A percentile compares a stretch with the other conserved stretches of the same genome.
Evolutionary conservation across 2,113 vertebrate genomes (phyloP).

Genomic region (Pelobates fuscus): DNA sequence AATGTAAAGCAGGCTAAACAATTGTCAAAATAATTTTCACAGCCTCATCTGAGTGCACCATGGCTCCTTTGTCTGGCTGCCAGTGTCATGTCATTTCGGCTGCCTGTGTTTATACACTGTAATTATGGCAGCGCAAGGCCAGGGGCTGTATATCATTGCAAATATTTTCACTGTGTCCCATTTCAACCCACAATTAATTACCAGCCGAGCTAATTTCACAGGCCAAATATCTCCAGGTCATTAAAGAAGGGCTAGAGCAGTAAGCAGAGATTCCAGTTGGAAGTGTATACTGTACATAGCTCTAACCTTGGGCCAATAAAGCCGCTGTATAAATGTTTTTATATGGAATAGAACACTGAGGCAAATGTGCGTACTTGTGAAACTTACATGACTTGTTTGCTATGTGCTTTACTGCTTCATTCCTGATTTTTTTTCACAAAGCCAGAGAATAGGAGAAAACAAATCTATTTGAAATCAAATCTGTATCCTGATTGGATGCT

Average conservation of each 20-base stretch:
- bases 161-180: constrained; percentile 18
- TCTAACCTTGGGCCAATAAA: no score
- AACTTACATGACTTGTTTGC: no score
- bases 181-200: constrained; percentile 47
- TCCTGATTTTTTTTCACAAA: no score
- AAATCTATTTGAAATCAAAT: no score
- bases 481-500: no score
- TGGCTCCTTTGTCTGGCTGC: constrained; percentile 59
- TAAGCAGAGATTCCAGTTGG: no score
- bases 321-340: no score
- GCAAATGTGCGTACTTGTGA: no score
- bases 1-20: constrained; percentile 61
- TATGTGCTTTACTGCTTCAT: no score
- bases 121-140: constrained; percentile 62
- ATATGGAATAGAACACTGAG: no score
- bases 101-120: constrained; percentile 60
- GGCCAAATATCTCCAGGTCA: constrained; percentile 26
- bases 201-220: constrained; percentile 59
- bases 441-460: no score
- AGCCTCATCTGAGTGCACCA: constrained; percentile 59
- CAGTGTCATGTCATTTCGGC: constrained; percentile 63
- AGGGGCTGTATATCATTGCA: constrained; percentile 49
- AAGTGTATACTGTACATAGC: no score
- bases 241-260: neutral
- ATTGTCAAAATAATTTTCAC: constrained; percentile 65